Base-by-base conservation (phyloP, 2,113 vertebrate genomes). In the Myrmecobius fasciatus region DNA sequence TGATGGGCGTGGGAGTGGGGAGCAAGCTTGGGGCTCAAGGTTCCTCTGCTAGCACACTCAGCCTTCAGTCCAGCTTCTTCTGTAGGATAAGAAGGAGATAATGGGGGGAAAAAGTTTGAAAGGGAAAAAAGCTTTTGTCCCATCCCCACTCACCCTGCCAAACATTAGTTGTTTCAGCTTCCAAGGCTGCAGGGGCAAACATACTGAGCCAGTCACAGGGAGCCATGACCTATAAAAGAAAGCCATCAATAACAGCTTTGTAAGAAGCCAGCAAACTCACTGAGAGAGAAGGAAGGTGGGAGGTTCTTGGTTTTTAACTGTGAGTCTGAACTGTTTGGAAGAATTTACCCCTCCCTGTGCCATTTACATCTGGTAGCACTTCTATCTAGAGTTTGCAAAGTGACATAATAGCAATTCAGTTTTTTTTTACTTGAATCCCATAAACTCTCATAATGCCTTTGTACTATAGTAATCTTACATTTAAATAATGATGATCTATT, bases 141-240 rank as follows among this genome's bases (percentile, higher is more conserved):
- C 0, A 0, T 36, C 54, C 3, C 9, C 8, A 48, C 25, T n/a
- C 49, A 36, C 36, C 53, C 51, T 25, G 31, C 5, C 46, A 5
- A 51, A 48, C 56, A 2, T 36, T 25, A 4, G 36, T 47, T 43
- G 67, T 53, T 3, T 25, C 0, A 1, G 0, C 56, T 53, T 89
- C 96, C 89, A 43, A 46, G 52, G 67, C 67, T 83, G 31, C 47
- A 0, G 53, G n/a, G 92, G 92, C 36, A 48, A 52, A 91, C 75
- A 17, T 28, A 47, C 1, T 8, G 14, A 31, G 54, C 46, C 47
- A 43, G 10, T 28, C 53, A 54, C 0, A 0, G 20, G 0, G 0
- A 47, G 31, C 94, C 88, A 36, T 60, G 22, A 49, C 47, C 53
- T 46, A 17, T 48, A 49, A 11, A 25, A 24, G 0, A 17, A 26